Evolutionary conservation across 2,888 invertebrate genomes (phyloP).

Genomic region (Cheiracanthium punctorium): DNA sequence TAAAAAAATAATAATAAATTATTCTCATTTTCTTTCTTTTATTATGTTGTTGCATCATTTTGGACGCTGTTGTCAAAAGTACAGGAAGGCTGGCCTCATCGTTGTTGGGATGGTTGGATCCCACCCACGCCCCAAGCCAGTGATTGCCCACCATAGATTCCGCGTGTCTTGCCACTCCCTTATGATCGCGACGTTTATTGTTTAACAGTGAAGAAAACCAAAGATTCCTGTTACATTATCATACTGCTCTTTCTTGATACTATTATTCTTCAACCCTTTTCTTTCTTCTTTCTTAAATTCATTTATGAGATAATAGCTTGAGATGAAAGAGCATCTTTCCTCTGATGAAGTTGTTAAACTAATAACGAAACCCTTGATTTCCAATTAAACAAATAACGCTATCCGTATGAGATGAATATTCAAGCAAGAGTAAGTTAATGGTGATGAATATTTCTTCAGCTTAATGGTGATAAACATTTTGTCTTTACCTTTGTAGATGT

Average conservation of each 20-base stretch:
- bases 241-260: not conserved
- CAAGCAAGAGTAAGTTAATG: too few relatives aligned
- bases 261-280: not conserved
- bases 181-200: constrained; percentile 50
- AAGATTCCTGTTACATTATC: not conserved
- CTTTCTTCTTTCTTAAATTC: not conserved
- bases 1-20: constrained; percentile 38
- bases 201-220: constrained; percentile 45
- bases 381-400: too few relatives aligned
- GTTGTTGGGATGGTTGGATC: constrained; percentile 37
- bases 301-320: not conserved
- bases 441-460: too few relatives aligned
- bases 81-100: constrained; percentile 30
- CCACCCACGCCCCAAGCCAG: constrained; percentile 62
- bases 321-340: not conserved
- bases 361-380: too few relatives aligned
- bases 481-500: too few relatives aligned
- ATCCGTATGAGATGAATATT: too few relatives aligned
- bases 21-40: not conserved
- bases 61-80: constrained; percentile 48
- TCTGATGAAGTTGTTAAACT: too few relatives aligned
- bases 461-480: too few relatives aligned
- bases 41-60: constrained; percentile 39
- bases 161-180: constrained; percentile 40
- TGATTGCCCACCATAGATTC: constrained; percentile 6